These are phyloP conservation scores for Neosalanx taihuensis DNA, from an alignment of 2,797 vertebrate species.

Conservation along the genomic window DNA sequence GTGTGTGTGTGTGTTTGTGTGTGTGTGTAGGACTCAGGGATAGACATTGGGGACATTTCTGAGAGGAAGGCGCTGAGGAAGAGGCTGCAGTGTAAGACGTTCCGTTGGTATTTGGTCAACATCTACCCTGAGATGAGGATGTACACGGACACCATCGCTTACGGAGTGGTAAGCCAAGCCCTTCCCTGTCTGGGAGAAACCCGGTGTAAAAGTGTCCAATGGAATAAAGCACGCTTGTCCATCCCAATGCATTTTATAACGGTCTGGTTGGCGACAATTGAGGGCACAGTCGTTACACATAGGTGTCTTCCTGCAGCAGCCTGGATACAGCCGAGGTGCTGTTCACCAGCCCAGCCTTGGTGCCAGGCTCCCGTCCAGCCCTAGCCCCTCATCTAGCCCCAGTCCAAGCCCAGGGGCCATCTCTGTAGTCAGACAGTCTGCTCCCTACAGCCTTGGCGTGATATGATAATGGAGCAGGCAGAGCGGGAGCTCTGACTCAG, in stretches of 20 bases:
- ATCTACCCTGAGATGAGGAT: constrained; percentile 98
- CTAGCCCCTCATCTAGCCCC: not conserved
- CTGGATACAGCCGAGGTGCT: not conserved
- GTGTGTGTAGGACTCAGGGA: constrained; percentile 85
- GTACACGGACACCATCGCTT: constrained; percentile 92
- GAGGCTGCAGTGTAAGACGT: constrained; percentile 93
- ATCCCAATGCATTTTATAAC: not conserved
- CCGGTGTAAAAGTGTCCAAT: not conserved
- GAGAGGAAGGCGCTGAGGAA: constrained; percentile 93
- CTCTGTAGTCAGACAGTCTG: not conserved
- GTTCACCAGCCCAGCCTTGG: no score
- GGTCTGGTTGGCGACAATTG: not conserved
- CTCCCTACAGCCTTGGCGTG: not conserved
- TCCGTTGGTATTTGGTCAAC: constrained; percentile 96
- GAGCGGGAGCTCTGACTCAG: not conserved
- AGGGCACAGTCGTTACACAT: not conserved
- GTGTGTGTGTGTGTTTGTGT: constrained; percentile 20
- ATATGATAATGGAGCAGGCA: not conserved
- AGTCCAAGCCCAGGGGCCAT: not conserved
- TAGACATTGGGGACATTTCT: constrained; percentile 93
- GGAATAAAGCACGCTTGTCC: not conserved
- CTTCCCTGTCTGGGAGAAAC: no score
- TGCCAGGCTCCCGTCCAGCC: no score
- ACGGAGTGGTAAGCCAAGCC: constrained; percentile 84
- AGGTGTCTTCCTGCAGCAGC: no score